Base-by-base conservation (phyloP, 2,888 invertebrate genomes). In the Lagria hirta region DNA sequence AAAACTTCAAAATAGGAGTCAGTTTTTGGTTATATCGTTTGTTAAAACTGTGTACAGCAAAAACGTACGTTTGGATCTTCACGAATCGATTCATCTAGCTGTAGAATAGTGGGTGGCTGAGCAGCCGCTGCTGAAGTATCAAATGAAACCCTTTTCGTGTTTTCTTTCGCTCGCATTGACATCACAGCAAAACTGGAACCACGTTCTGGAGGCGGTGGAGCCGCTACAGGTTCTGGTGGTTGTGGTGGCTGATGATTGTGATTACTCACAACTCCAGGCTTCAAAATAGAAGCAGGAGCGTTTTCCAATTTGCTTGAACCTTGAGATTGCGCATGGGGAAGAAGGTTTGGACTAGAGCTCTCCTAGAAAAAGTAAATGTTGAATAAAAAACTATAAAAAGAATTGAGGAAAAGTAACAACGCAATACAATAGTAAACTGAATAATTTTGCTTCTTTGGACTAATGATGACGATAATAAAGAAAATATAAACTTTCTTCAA, bases 121-220 rank as follows among this genome's bases (percentile, higher is more conserved):
- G 73, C 68, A 21, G 65, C 69, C 24, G 66, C 68, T 21, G 61
- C 58, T 2, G 64, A 60, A 3, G 64, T 56, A 43, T 69, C 68
- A 44, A 73, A 73, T 1, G 71, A 71, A 8, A 73, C 73, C 27
- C 72, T 53, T 48, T 73, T 73, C 1, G 69, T 68, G n/a, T 61
- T 65, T 38, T 71, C 72, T 50, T 71, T 70, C 8, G 64, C 61
- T 28, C 72, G 58, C 64, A 73, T 86, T 4, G 82, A 83, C 88
- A 91, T 89, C 15, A 88, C 82, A 2, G 88, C 82, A 70, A 89
- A 94, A 23, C 92, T 92, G 14, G 91, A 91, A 43, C 89, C 90
- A 49, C 93, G 80, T 69, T 91, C 89, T 2, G 93, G 93, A 12
- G 92, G 91, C 26, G 86, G 81, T 1, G 89, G 85, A 34, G 85